Evolutionary conservation across 2,797 vertebrate species (phyloP).

Genomic region (Pseudochaenichthys georgianus): DNA sequence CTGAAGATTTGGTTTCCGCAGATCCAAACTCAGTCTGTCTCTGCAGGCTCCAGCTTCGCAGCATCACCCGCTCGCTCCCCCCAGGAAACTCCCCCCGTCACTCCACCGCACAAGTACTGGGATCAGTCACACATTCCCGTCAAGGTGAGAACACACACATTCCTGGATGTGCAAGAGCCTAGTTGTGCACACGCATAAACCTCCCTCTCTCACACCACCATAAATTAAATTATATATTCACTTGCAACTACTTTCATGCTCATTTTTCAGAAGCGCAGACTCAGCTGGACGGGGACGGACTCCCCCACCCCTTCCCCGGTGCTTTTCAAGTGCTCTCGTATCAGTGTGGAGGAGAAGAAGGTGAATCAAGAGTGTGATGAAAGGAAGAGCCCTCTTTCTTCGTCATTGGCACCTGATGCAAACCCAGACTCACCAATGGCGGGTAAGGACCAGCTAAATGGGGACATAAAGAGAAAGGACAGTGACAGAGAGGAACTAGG

Average conservation of each 20-base stretch:
- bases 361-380: conserved; percentile 29
- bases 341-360: conserved; percentile 47
- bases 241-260: conserved; percentile 16
- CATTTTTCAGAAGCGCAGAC: conserved; percentile 81
- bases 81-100: conserved; percentile 57
- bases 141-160: conserved; percentile 65
- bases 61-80: conserved; percentile 53
- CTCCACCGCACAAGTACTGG: conserved; percentile 77
- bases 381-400: conserved; percentile 14
- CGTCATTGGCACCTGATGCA: conserved; percentile 9
- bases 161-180: not conserved
- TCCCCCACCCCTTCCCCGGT: conserved; percentile 69
- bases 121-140: conserved; percentile 81
- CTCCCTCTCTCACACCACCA: too few relatives aligned
- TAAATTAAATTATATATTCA: conserved; percentile 6
- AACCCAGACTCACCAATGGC: conserved; percentile 24
- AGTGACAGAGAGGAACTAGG: conserved; percentile 32
- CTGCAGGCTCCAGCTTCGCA: conserved; percentile 32
- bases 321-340: conserved; percentile 66
- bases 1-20: conserved; percentile 94
- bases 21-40: conserved; percentile 72
- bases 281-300: conserved; percentile 84
- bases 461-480: conserved; percentile 56
- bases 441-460: conserved; percentile 12
- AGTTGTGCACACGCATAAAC: not conserved